Conservation (phyloP, 2,888 invertebrate genomes). For the Argyra leucocephala region DNA sequence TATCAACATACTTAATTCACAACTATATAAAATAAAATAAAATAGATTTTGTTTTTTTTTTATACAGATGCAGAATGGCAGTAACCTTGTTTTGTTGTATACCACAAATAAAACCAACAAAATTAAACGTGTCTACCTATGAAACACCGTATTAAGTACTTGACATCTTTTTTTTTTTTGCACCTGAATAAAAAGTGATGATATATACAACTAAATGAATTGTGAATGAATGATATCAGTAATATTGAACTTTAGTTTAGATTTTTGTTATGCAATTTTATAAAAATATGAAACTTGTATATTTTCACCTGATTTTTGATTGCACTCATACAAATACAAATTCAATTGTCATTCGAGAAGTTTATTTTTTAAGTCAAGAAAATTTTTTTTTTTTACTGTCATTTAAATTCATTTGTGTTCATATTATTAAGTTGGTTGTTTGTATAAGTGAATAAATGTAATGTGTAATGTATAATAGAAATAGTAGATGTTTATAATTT, state of each 20-base stretch:
- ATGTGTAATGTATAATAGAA: too few species aligned
- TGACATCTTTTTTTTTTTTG: background rate
- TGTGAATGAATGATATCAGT: background rate
- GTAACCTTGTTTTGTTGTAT: background rate
- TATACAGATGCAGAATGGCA: background rate
- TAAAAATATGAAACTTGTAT: too few species aligned
- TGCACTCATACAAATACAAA: background rate
- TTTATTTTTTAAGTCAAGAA: too few species aligned
- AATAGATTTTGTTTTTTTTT: too few species aligned
- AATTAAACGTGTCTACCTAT: background rate
- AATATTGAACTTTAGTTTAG: background rate
- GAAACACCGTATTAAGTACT: background rate
- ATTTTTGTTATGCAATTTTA: background rate
- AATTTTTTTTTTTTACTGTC: too few species aligned
- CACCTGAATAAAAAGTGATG: background rate
- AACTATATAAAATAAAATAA: background rate
- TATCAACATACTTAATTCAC: background rate
- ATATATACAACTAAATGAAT: background rate
- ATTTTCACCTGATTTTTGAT: too few species aligned
- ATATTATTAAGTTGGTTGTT: too few species aligned
- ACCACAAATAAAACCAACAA: background rate
- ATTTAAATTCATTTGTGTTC: too few species aligned
- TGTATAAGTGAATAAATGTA: too few species aligned
- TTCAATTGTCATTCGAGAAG: background rate
- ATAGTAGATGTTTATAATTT: too few species aligned